These are phyloP conservation scores for Seira ritae DNA, from an alignment of 2,888 invertebrate species.

Conservation along the genomic window DNA sequence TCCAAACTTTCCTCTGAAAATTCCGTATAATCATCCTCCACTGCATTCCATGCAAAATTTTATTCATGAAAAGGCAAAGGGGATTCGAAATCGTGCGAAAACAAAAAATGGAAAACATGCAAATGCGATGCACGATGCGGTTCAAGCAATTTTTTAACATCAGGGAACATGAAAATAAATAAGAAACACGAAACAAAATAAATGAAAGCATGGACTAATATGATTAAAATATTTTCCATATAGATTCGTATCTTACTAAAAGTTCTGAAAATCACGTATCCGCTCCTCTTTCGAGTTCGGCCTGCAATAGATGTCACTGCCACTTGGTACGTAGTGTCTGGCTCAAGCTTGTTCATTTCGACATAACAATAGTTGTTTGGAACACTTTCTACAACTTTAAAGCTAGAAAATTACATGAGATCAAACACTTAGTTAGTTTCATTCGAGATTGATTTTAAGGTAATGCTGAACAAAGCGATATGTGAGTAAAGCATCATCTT, in stretches of 20 bases:
- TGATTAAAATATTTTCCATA: neutral
- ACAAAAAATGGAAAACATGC: neutral
- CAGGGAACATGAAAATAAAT: slow-evolving; percentile 34
- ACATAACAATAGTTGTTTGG: slow-evolving; percentile 71
- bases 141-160: slow-evolving; percentile 6
- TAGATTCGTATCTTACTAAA: slow-evolving; percentile 68
- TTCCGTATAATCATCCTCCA: slow-evolving; percentile 62
- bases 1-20: slow-evolving; percentile 74
- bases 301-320: slow-evolving; percentile 90
- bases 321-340: slow-evolving; percentile 92
- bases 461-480: no score
- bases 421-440: no score
- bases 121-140: slow-evolving; percentile 6
- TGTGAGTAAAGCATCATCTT: neutral
- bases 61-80: slow-evolving; percentile 11
- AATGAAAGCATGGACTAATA: neutral
- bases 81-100: slow-evolving; percentile 8
- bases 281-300: slow-evolving; percentile 88
- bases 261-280: slow-evolving; percentile 93
- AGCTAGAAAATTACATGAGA: slow-evolving; percentile 55
- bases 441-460: no score
- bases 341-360: slow-evolving; percentile 69
- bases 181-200: slow-evolving; percentile 14
- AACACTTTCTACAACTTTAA: slow-evolving; percentile 72
- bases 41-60: slow-evolving; percentile 6